Evolutionary conservation across 2,797 vertebrate species (phyloP).

Genomic region (Setipinna tenuifilis): DNA sequence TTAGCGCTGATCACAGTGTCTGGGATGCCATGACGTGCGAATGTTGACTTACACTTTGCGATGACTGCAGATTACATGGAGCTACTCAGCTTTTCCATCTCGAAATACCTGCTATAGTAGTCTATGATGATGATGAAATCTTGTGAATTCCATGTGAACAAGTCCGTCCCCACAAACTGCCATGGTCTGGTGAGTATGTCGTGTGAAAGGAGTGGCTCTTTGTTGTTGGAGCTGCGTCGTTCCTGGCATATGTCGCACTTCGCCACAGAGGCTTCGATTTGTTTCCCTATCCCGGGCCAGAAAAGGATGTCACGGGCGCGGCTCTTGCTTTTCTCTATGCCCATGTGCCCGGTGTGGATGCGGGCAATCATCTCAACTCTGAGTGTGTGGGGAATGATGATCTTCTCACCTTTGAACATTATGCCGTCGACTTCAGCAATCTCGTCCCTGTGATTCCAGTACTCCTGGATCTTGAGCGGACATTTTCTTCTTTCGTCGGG

Average conservation of each 20-base stretch:
- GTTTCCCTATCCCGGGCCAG: too few species aligned
- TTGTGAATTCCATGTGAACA: constrained; percentile 16
- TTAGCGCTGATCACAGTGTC: background rate
- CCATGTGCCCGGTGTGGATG: too few species aligned
- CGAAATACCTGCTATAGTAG: constrained; percentile 24
- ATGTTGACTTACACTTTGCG: background rate
- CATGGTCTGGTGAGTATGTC: background rate
- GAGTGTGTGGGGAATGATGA: too few species aligned
- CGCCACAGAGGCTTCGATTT: too few species aligned
- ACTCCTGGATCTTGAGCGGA: background rate
- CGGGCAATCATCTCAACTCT: too few species aligned
- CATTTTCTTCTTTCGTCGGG: background rate
- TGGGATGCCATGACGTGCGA: constrained; percentile 16
- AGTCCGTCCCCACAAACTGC: background rate
- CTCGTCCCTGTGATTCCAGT: background rate
- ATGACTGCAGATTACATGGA: constrained; percentile 14
- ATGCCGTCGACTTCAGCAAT: too few species aligned
- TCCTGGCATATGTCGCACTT: too few species aligned
- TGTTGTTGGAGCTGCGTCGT: too few species aligned
- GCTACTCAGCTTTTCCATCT: constrained; percentile 11
- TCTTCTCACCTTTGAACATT: too few species aligned
- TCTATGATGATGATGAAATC: background rate
- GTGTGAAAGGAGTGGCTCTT: too few species aligned
- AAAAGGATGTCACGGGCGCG: too few species aligned
- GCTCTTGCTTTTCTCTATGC: too few species aligned